Conservation (phyloP, 2,113 vertebrate species). For the Neolamprologus hecqui region DNA sequence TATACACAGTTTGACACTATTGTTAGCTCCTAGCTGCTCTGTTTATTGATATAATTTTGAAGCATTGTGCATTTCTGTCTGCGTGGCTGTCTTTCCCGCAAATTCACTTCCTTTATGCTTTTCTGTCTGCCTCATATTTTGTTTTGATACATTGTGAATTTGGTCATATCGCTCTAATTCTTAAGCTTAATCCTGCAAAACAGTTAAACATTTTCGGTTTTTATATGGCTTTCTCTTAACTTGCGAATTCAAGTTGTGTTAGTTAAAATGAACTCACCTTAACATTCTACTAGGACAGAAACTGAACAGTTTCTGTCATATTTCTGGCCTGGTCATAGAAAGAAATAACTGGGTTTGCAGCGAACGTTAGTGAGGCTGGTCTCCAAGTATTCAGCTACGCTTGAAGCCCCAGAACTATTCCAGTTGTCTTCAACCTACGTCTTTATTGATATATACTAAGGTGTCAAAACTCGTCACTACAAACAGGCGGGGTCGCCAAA, state of each 20-base stretch:
- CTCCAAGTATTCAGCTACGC: background rate
- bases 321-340: background rate
- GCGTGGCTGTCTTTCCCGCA: background rate
- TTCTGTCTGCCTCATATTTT: background rate
- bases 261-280: background rate
- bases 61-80: slow-evolving; percentile 38
- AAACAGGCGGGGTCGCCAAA: background rate
- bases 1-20: slow-evolving; percentile 7
- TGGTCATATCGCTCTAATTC: background rate
- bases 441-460: background rate
- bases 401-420: background rate
- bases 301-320: background rate
- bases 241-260: background rate
- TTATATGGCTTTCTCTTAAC: background rate
- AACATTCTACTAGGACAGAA: background rate
- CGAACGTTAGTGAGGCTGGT: background rate
- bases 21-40: slow-evolving; percentile 34
- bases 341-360: background rate
- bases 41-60: slow-evolving; percentile 57
- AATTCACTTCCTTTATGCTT: slow-evolving; percentile 7
- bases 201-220: background rate
- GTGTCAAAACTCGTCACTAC: accelerated
- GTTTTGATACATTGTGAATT: background rate
- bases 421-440: background rate
- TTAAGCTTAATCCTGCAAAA: background rate